Percentiles rank a stretch among this genome's conserved stretches.
phyloP scores from a whole-genome alignment of 2,888 invertebrate genomes.

The Brachyptera putata region DNA sequence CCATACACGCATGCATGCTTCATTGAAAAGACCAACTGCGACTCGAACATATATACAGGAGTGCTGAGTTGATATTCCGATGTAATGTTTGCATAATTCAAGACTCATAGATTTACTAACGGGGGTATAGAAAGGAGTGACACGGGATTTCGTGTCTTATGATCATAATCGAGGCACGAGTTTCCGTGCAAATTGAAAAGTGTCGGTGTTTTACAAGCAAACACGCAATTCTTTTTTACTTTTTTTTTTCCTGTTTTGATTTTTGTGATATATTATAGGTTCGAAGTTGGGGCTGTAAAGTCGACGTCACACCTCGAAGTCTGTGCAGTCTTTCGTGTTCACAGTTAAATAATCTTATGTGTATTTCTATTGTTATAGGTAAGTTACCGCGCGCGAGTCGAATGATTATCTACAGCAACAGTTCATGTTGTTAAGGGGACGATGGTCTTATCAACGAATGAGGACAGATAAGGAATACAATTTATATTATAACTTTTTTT shows the following conservation, averaged over 20 bases:
- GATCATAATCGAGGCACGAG: slow-evolving; percentile 24
- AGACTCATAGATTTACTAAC: not conserved
- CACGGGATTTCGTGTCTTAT: slow-evolving; percentile 23
- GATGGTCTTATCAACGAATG: too few species aligned
- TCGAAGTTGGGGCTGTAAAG: not conserved
- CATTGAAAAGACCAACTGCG: too few species aligned
- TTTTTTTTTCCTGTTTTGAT: too few species aligned
- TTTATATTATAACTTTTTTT: too few species aligned
- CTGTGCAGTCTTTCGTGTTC: not conserved
- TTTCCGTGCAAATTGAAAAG: slow-evolving; percentile 28
- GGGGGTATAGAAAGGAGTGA: slow-evolving; percentile 18
- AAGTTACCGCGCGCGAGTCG: too few species aligned
- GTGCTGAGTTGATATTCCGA: not conserved
- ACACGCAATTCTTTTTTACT: slow-evolving; percentile 12
- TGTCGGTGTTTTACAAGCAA: slow-evolving; percentile 15
- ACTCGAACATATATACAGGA: too few species aligned
- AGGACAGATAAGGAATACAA: too few species aligned
- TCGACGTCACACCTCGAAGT: not conserved
- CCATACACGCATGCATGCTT: too few species aligned
- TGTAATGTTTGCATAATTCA: not conserved
- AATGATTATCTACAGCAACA: too few species aligned
- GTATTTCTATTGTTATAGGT: slow-evolving; percentile 8
- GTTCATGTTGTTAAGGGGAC: too few species aligned
- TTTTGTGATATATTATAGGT: slow-evolving; percentile 22
- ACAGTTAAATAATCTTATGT: not conserved